Conservation (phyloP, 2,113 vertebrate genomes). For the Eulemur macaco region DNA sequence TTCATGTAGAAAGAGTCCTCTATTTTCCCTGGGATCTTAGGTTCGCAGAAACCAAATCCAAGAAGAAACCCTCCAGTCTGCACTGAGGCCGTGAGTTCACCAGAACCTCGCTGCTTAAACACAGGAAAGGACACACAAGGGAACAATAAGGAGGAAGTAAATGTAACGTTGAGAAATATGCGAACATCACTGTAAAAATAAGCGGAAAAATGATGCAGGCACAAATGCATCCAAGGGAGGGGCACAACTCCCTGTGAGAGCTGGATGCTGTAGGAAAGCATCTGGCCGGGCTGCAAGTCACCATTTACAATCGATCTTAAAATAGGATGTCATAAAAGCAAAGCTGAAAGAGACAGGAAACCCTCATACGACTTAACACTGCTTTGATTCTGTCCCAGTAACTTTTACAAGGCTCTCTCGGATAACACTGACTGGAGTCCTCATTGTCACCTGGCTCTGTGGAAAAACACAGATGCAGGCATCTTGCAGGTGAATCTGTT, state of each 20-base stretch:
- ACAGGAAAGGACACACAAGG: background rate
- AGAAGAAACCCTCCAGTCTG: background rate
- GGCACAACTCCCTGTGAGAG: rapidly evolving
- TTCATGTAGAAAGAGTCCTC: background rate
- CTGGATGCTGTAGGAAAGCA: background rate
- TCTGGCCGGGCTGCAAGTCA: background rate
- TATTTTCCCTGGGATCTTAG: background rate
- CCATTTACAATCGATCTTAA: background rate
- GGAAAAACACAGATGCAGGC: background rate
- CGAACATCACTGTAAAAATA: background rate
- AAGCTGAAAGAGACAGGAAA: background rate
- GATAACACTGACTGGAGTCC: background rate
- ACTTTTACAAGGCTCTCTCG: background rate
- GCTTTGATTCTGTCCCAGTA: background rate
- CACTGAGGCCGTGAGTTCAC: background rate
- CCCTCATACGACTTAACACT: background rate
- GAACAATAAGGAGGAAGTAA: background rate
- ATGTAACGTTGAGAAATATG: background rate
- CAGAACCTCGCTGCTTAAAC: background rate
- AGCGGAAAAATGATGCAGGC: background rate
- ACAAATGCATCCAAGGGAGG: too few relatives aligned
- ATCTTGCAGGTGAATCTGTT: background rate
- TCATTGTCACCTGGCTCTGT: background rate
- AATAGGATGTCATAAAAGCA: background rate
- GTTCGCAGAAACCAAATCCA: background rate